phyloP scores from a whole-genome alignment of 2,888 invertebrate species.

The Eutolmus rufibarbis region DNA sequence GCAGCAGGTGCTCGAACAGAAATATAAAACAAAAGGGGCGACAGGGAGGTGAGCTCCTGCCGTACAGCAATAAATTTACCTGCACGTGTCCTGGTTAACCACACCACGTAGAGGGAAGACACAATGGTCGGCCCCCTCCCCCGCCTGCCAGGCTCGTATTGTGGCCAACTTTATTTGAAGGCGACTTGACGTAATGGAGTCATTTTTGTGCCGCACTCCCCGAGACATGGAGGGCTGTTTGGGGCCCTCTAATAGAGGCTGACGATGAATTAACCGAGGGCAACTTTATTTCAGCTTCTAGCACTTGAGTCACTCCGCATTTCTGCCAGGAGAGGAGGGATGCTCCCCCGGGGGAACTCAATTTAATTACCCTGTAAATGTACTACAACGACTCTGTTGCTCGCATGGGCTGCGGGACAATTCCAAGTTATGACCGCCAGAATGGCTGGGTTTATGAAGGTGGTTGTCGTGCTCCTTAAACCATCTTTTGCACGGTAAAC shows the following conservation, averaged over 20 bases:
- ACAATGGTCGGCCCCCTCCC: neutral
- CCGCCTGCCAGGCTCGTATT: neutral
- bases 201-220: neutral
- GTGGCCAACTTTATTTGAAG: conserved; percentile 10
- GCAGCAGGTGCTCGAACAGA: neutral
- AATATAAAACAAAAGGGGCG: neutral
- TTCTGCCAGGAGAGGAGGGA: neutral
- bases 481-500: neutral
- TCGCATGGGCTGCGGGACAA: neutral
- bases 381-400: neutral
- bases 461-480: neutral
- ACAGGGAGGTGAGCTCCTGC: neutral
- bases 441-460: neutral
- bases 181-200: neutral
- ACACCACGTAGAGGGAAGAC: neutral
- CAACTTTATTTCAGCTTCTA: neutral
- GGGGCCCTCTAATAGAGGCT: neutral
- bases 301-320: neutral
- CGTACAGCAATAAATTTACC: neutral
- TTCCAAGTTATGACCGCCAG: neutral
- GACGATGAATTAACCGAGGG: neutral
- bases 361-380: conserved; percentile 18
- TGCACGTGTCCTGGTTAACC: neutral
- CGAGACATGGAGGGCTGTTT: neutral
- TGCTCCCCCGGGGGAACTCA: neutral